phyloP scores from a whole-genome alignment of 2,797 vertebrate genomes.

The Potorous gilbertii region DNA sequence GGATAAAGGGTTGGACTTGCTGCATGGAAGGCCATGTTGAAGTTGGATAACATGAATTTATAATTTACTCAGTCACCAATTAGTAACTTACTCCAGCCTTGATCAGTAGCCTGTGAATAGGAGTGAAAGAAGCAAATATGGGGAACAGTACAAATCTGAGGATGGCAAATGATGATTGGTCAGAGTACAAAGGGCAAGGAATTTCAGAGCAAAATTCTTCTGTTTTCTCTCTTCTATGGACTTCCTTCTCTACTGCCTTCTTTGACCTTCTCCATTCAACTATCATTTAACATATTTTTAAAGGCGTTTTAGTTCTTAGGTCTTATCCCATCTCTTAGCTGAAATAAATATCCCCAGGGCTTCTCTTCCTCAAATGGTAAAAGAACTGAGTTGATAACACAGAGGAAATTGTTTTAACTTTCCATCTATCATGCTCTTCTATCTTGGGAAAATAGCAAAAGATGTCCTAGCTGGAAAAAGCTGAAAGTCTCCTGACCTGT shows the following conservation, averaged over 20 bases:
- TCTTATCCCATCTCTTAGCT: not conserved
- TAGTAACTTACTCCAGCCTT: not conserved
- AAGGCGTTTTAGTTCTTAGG: not conserved
- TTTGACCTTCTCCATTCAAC: not conserved
- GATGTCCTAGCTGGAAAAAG: not conserved
- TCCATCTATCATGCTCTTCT: not conserved
- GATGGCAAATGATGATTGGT: not conserved
- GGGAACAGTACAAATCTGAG: not conserved
- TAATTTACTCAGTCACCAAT: not conserved
- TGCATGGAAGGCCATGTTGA: not conserved
- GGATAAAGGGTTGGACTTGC: not conserved
- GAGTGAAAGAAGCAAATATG: not conserved
- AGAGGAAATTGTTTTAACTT: not conserved
- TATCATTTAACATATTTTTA: not conserved
- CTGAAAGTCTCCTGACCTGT: not conserved
- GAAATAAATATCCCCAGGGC: not conserved
- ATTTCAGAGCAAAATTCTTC: not conserved
- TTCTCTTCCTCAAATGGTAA: not conserved
- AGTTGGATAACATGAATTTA: not conserved
- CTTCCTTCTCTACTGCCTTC: not conserved
- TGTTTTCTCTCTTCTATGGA: not conserved
- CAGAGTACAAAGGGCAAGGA: not conserved
- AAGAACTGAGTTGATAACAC: not conserved
- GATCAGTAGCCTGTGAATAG: not conserved
- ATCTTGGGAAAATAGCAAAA: not conserved